Evolutionary conservation across 2,797 vertebrate species (phyloP), one percentile per base, ranked within the genome.

Genomic region (Phoxinus dragarum): DNA sequence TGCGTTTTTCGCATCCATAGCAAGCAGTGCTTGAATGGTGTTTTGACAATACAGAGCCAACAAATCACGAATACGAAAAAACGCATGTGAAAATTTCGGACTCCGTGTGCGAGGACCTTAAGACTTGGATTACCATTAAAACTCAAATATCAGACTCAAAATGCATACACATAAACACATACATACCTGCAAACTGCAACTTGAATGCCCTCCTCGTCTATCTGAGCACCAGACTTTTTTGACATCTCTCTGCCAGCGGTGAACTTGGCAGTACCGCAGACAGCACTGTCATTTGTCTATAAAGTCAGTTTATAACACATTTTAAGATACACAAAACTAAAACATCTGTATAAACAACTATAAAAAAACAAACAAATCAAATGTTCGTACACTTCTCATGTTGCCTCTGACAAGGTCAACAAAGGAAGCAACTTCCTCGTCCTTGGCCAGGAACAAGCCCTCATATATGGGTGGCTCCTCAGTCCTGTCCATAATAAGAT

Each of bases 301-400:
- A 23, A 71, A 42, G 38, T 71, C 68, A 42, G 68, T 71, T 71
- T 71, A 71, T 42, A 71, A 71, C 68, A 71, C 68, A 71, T 71
- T 40, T 69, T 59, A 59, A 59, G 56, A n/a, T 42, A 71, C 68
- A 71, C 34, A 68, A 69, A 38, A 69, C 16, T 4, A 47, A 1
- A 11, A 44, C 11, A 19, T 40, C 16, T 68, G 2, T 68, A 68
- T 36, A 68, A 38, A 38, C 34, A 68, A 21, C 34, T 38, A 68
- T 71, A 36, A 31, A 5, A 69, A 19, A 82, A 82, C 34, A 69
- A 27, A n/a, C 12, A 73, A 82, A 71, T 52, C n/a, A 4, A 72
- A 82, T 71, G 21, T 82, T 64, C 68, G 16, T 82, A 82, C 81
- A 82, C 81, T 82, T 73, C 47, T 56, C 49, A 82, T 59, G 47